A percentile compares a stretch with the other conserved stretches of the same genome.
phyloP scores from a whole-genome alignment of 2,113 vertebrate genomes.

The Puffinus mauretanicus region DNA sequence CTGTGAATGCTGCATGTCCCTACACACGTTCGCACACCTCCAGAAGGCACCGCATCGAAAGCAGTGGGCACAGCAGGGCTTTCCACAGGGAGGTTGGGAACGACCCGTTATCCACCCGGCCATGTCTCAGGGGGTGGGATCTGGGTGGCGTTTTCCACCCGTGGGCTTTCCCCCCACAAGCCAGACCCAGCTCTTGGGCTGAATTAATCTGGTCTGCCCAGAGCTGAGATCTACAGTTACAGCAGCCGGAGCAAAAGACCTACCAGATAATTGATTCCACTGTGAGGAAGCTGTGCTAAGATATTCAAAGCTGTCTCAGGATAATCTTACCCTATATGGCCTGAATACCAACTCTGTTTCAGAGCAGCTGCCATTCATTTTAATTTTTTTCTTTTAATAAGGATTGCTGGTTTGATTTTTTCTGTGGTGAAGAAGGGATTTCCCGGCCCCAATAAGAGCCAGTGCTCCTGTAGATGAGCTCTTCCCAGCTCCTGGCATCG shows the following conservation, averaged over 20 bases:
- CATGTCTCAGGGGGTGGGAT: background rate
- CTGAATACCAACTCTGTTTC: background rate
- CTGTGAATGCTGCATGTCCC: fast-evolving
- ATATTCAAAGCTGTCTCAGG: background rate
- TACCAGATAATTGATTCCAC: background rate
- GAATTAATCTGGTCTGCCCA: background rate
- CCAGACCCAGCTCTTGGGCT: background rate
- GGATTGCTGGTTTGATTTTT: background rate
- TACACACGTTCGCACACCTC: background rate
- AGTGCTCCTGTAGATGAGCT: background rate
- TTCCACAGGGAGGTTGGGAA: background rate
- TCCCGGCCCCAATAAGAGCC: fast-evolving
- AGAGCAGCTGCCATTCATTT: background rate
- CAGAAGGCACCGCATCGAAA: background rate
- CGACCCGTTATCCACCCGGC: background rate
- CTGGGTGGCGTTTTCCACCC: background rate
- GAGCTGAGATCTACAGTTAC: background rate
- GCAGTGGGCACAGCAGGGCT: background rate
- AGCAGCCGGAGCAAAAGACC: background rate
- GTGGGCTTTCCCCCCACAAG: fast-evolving
- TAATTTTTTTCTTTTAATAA: background rate
- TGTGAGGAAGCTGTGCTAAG: background rate
- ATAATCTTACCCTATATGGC: background rate
- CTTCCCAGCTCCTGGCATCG: background rate
- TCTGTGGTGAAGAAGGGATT: background rate